A percentile compares a stretch with the other conserved stretches of the same genome.
phyloP scores from a whole-genome alignment of 2,888 invertebrate genomes.

The Dolomedes plantarius region DNA sequence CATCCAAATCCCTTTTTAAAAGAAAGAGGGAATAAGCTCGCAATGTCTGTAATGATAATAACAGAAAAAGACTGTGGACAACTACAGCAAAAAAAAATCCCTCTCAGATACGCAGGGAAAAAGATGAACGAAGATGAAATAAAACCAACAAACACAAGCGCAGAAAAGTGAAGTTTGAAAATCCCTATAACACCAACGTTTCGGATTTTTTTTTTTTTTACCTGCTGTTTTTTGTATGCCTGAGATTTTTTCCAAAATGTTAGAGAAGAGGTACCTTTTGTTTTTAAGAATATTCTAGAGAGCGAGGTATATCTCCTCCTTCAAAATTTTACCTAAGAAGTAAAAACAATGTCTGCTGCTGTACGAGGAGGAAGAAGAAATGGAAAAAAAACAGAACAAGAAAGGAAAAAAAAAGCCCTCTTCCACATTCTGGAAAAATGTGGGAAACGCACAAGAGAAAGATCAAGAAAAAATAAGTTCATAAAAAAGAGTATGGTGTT shows the following conservation, averaged over 20 bases:
- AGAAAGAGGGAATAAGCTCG: slow-evolving; percentile 31
- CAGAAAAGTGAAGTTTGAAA: slow-evolving; percentile 58
- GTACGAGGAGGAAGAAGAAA: too few relatives aligned
- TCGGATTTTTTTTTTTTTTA: slow-evolving; percentile 37
- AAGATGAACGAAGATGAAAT: slow-evolving; percentile 43
- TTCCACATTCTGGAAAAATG: slow-evolving; percentile 59
- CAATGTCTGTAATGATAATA: slow-evolving; percentile 13
- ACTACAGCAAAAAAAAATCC: neutral
- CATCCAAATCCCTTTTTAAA: slow-evolving; percentile 28
- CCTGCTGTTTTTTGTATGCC: slow-evolving; percentile 17
- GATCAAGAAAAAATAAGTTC: neutral
- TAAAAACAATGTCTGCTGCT: slow-evolving; percentile 59
- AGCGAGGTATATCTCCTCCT: neutral
- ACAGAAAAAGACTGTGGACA: slow-evolving; percentile 38
- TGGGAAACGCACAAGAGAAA: slow-evolving; percentile 32
- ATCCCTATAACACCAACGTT: slow-evolving; percentile 67
- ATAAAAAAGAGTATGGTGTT: slow-evolving; percentile 30
- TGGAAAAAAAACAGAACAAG: slow-evolving; percentile 20
- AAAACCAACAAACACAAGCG: slow-evolving; percentile 35
- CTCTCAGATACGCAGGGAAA: too few relatives aligned
- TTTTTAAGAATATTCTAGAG: neutral
- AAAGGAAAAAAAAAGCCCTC: slow-evolving; percentile 26
- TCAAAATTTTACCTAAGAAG: slow-evolving; percentile 38
- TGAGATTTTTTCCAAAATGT: slow-evolving; percentile 38
- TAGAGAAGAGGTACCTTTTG: slow-evolving; percentile 30